Percentiles rank a stretch among this genome's conserved stretches.
phyloP scores from a whole-genome alignment of 2,888 invertebrate genomes.

The Hydraecia micacea region DNA sequence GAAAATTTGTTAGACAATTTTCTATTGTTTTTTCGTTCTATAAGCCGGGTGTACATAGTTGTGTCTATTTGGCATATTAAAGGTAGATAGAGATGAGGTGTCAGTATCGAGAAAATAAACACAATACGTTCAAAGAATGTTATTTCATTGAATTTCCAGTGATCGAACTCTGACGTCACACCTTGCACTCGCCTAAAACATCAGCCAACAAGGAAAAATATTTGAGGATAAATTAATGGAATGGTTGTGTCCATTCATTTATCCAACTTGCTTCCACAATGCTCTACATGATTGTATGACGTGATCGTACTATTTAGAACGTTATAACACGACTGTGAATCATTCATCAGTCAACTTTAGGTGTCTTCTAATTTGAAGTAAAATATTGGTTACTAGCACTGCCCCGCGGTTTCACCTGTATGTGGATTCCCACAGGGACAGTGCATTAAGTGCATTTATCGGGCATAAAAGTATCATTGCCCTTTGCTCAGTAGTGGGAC shows the following conservation, averaged over 20 bases:
- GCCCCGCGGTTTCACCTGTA: background rate
- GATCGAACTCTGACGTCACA: slow-evolving; percentile 40
- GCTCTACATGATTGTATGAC: slow-evolving; percentile 57
- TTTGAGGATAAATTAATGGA: slow-evolving; percentile 60
- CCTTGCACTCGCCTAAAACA: slow-evolving; percentile 39
- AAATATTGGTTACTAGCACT: slow-evolving; percentile 1
- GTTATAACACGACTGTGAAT: slow-evolving; percentile 68
- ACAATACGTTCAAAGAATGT: background rate
- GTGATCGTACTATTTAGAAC: slow-evolving; percentile 67
- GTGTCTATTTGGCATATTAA: background rate
- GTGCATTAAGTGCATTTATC: background rate
- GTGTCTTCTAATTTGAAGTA: slow-evolving; percentile 40
- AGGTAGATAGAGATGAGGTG: background rate
- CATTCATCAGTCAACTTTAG: slow-evolving; percentile 70
- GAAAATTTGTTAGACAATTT: background rate
- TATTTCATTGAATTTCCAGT: slow-evolving; percentile 16
- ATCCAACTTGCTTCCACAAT: slow-evolving; percentile 56
- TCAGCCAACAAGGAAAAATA: slow-evolving; percentile 52
- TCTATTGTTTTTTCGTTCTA: background rate
- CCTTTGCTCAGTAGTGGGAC: background rate
- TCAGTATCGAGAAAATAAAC: background rate
- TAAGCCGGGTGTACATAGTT: background rate
- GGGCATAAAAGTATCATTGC: background rate
- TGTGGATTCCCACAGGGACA: background rate
- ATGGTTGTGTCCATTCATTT: slow-evolving; percentile 56